Evolutionary conservation across 2,888 invertebrate genomes (phyloP).

Genomic region (Bursaphelenchus okinawaensis): DNA sequence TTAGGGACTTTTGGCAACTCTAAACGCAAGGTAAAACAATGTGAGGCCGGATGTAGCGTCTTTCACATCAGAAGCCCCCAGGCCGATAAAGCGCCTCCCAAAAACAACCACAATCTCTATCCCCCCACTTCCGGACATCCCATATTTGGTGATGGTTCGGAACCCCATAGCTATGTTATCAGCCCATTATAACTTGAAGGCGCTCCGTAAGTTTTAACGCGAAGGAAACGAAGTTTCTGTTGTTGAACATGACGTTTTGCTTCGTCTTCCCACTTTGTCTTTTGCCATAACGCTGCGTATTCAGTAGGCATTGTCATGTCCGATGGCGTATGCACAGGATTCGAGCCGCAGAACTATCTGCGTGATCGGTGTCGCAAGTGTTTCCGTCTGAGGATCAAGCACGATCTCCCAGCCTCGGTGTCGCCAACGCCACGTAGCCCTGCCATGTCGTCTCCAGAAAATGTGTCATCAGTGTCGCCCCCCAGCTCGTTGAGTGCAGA

Average conservation of each 20-base stretch:
- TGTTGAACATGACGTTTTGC: not conserved
- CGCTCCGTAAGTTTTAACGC: not conserved
- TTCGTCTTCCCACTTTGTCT: not conserved
- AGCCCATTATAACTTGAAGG: not conserved
- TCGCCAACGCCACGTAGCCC: not conserved
- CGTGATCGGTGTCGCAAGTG: slow-evolving; percentile 60
- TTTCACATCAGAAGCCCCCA: not conserved
- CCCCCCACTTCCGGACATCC: not conserved
- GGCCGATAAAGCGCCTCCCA: not conserved
- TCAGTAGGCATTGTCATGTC: slow-evolving; percentile 14
- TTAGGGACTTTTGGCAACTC: too few species aligned
- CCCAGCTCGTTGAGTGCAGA: slow-evolving; percentile 11
- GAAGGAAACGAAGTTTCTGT: not conserved
- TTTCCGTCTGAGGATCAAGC: slow-evolving; percentile 55
- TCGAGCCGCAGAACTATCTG: slow-evolving; percentile 59
- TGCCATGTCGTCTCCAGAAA: slow-evolving; percentile 11
- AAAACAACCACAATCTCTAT: not conserved
- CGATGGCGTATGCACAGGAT: slow-evolving; percentile 49
- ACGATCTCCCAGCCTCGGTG: slow-evolving; percentile 20
- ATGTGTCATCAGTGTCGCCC: slow-evolving; percentile 12
- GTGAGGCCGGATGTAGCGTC: not conserved
- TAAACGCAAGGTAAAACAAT: too few species aligned
- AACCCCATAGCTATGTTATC: not conserved
- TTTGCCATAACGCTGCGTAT: not conserved
- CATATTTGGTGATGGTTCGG: not conserved